Evolutionary conservation across 1,140 invertebrate species (phyloP).

Genomic region (Lepidurus packardi): DNA sequence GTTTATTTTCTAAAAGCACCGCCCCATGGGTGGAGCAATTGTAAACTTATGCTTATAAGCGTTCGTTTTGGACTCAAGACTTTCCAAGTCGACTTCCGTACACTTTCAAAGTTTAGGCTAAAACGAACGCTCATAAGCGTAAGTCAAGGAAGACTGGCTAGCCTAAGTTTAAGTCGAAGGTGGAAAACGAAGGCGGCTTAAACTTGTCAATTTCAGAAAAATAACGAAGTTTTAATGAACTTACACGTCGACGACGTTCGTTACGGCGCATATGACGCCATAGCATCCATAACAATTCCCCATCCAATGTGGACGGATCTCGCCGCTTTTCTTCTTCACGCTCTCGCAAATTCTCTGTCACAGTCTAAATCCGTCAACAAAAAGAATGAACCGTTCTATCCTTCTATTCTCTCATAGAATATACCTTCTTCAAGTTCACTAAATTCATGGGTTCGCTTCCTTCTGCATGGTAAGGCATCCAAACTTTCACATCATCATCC

Average conservation of each 20-base stretch:
- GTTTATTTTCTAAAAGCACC: too few relatives aligned
- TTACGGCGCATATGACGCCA: conserved; percentile 50
- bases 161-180: too few relatives aligned
- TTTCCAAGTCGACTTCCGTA: too few relatives aligned
- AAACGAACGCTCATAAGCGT: too few relatives aligned
- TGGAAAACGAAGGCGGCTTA: too few relatives aligned
- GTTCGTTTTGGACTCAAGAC: too few relatives aligned
- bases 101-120: too few relatives aligned
- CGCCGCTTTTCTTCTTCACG: conserved; percentile 45
- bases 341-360: conserved; percentile 49
- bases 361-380: conserved; percentile 38
- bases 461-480: conserved; percentile 67
- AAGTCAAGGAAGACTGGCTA: too few relatives aligned
- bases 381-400: conserved; percentile 27
- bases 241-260: conserved; percentile 41
- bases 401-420: conserved; percentile 34
- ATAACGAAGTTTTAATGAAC: background rate
- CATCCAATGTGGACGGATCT: conserved; percentile 50
- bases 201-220: too few relatives aligned
- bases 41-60: too few relatives aligned
- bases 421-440: conserved; percentile 50
- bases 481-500: conserved; percentile 88
- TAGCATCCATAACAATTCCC: conserved; percentile 54
- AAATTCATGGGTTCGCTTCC: conserved; percentile 47
- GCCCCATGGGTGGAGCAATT: too few relatives aligned